Evolutionary conservation across 2,888 invertebrate genomes (phyloP).

Genomic region (Heliconius cydno): DNA sequence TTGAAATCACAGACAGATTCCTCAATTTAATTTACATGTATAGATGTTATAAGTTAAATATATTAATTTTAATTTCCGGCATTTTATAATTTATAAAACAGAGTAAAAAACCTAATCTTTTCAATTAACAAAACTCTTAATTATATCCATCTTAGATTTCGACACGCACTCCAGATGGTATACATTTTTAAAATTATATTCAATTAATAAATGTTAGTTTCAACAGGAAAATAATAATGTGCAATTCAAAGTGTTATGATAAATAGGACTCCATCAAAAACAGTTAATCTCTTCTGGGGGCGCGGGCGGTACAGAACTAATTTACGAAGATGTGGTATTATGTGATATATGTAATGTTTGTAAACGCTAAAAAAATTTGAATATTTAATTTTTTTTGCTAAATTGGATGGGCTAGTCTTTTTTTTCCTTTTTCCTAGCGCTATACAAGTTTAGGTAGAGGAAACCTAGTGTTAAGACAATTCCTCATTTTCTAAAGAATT

Average conservation of each 20-base stretch:
- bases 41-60: no score
- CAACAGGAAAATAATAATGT: constrained; percentile 21
- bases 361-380: not conserved
- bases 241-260: constrained; percentile 23
- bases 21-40: no score
- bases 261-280: constrained; percentile 19
- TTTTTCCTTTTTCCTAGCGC: no score
- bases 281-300: constrained; percentile 2
- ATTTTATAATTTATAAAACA: not conserved
- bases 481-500: no score
- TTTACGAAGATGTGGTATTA: constrained; percentile 8
- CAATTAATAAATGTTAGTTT: constrained; percentile 37
- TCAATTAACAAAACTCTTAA: constrained; percentile 22
- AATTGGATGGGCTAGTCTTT: no score
- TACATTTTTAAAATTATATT: constrained; percentile 29
- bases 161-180: constrained; percentile 33
- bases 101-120: not conserved
- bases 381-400: not conserved
- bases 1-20: no score
- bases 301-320: not conserved
- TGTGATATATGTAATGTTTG: not conserved
- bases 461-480: no score
- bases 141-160: constrained; percentile 26
- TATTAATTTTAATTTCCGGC: not conserved
- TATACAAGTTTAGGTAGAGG: no score